A percentile compares a stretch with the other conserved stretches of the same genome.
Conservation (phyloP, 2,888 invertebrate genomes). For the Drosophila nigritarsus region DNA sequence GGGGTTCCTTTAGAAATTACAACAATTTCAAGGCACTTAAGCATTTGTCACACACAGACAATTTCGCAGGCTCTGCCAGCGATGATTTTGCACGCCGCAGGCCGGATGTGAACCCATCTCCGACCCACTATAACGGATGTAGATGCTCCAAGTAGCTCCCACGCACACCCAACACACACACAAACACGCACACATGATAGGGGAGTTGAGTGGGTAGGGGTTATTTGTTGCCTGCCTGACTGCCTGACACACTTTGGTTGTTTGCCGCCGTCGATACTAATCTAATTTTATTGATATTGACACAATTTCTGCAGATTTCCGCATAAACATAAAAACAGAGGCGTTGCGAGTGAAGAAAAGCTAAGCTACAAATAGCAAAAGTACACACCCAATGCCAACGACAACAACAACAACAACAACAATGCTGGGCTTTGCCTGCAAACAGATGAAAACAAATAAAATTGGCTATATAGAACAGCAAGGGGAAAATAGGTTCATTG, state of each 20-base stretch:
- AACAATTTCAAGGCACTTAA: slow-evolving; percentile 76
- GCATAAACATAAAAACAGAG: slow-evolving; percentile 82
- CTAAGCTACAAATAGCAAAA: slow-evolving; percentile 43
- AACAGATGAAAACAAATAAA: slow-evolving; percentile 70
- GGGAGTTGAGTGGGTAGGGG: not conserved
- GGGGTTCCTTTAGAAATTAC: slow-evolving; percentile 56
- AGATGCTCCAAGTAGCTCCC: slow-evolving; percentile 30
- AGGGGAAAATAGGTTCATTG: slow-evolving; percentile 50
- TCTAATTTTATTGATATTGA: slow-evolving; percentile 85
- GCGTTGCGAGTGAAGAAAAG: slow-evolving; percentile 33
- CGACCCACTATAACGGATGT: slow-evolving; percentile 39
- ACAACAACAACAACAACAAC: slow-evolving; percentile 17
- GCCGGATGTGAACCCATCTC: slow-evolving; percentile 53
- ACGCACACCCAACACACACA: slow-evolving; percentile 13
- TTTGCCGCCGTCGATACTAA: slow-evolving; percentile 82
- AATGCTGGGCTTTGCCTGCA: slow-evolving; percentile 25
- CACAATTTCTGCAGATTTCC: slow-evolving; percentile 84
- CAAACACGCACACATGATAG: slow-evolving; percentile 1
- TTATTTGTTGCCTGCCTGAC: slow-evolving; percentile 58
- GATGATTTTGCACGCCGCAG: slow-evolving; percentile 36
- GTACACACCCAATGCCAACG: slow-evolving; percentile 21
- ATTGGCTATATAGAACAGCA: slow-evolving; percentile 27
- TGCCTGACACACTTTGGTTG: slow-evolving; percentile 53
- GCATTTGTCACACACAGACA: slow-evolving; percentile 71
- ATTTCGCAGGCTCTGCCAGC: slow-evolving; percentile 17